Percentiles rank a stretch among this genome's conserved stretches.
Evolutionary conservation across 2,113 vertebrate species (phyloP).

Genomic region (Thalassoma bifasciatum): DNA sequence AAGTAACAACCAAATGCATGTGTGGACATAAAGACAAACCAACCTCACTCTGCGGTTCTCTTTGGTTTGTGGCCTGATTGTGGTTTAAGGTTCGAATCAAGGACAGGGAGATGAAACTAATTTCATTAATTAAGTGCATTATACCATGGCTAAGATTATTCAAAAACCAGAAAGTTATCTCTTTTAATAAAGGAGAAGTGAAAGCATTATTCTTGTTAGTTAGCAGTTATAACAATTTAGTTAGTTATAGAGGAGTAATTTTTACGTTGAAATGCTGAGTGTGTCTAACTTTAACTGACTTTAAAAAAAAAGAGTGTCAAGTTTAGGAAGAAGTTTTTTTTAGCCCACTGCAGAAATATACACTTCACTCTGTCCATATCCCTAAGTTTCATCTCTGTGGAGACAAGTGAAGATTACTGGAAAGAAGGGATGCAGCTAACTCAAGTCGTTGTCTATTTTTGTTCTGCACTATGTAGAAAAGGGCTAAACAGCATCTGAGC

Average conservation of each 20-base stretch:
- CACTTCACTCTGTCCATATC: neutral
- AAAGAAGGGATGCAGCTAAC: constrained; percentile 37
- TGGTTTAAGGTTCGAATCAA: too few relatives aligned
- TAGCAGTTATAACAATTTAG: neutral
- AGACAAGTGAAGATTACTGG: neutral
- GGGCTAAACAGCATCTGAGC: constrained; percentile 15
- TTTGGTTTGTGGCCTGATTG: neutral
- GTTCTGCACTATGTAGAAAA: constrained; percentile 42
- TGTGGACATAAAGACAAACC: constrained; percentile 12
- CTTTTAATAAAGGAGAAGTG: neutral
- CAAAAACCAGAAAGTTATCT: neutral
- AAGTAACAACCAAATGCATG: constrained; percentile 35
- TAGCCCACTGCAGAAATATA: neutral
- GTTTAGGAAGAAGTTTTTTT: neutral
- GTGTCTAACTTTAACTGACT: neutral
- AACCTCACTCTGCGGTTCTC: neutral
- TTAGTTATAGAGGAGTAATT: neutral
- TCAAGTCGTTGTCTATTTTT: constrained; percentile 24
- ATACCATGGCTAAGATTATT: too few relatives aligned
- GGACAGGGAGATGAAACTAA: too few relatives aligned
- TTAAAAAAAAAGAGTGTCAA: constrained; percentile 3
- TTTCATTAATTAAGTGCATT: too few relatives aligned
- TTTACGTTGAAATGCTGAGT: neutral
- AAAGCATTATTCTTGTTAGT: neutral
- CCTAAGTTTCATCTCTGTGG: constrained; percentile 16